phyloP scores from a whole-genome alignment of 2,113 vertebrate species.

The Nettapus auritus region DNA sequence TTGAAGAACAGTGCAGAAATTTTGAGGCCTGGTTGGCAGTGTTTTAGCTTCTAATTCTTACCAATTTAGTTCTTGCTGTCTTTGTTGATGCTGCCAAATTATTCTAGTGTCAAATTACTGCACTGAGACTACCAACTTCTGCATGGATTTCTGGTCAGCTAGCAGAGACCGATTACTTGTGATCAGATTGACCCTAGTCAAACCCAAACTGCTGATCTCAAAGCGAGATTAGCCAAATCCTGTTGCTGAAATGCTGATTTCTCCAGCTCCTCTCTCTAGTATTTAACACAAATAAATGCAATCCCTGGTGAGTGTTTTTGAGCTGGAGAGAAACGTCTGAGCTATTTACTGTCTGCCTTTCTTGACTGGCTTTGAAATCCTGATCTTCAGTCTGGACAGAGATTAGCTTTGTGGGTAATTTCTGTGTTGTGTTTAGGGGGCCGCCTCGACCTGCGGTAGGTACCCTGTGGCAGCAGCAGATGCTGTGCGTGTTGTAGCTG shows the following conservation, averaged over 20 bases:
- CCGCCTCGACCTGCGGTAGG: background rate
- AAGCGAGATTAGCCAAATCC: constrained; percentile 24
- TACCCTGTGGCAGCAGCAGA: background rate
- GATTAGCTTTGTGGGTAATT: background rate
- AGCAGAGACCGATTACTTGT: background rate
- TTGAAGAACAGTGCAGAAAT: background rate
- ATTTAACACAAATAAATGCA: background rate
- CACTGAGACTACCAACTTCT: background rate
- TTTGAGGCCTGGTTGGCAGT: background rate
- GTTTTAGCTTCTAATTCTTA: background rate
- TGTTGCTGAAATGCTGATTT: background rate
- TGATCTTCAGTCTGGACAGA: constrained; percentile 64
- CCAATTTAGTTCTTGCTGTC: background rate
- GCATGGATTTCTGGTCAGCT: background rate
- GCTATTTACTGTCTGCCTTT: constrained; percentile 11
- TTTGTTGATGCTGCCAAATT: background rate
- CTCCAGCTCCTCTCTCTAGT: background rate
- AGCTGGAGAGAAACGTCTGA: background rate
- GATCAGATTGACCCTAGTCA: background rate
- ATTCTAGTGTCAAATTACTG: background rate
- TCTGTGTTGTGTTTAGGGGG: fast-evolving
- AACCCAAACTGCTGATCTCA: background rate
- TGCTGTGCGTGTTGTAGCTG: fast-evolving
- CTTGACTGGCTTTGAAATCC: constrained; percentile 19
- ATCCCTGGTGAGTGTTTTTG: background rate